Percentiles rank a stretch among this genome's conserved stretches.
These are phyloP conservation scores for Diacarnus erythraeanus DNA, from an alignment of 37 sponge, comb jelly and placozoan genomes.

Conservation along the genomic window DNA sequence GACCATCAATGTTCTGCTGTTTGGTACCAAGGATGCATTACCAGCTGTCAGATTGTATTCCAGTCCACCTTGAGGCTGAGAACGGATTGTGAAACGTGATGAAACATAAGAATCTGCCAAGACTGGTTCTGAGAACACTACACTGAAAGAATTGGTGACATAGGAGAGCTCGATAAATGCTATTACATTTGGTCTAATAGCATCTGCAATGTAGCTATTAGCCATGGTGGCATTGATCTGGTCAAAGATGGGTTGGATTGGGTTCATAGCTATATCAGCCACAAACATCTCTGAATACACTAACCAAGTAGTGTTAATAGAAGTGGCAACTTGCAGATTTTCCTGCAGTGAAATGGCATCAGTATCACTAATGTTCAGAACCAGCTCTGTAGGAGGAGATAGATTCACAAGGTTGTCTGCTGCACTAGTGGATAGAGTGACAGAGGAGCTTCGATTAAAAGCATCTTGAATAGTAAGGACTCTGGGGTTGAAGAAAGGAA, in stretches of 20 bases:
- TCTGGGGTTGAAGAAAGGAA: constrained; percentile 16
- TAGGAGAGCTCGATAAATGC: constrained; percentile 60
- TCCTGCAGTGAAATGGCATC: constrained; percentile 71
- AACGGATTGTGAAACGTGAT: constrained; percentile 43
- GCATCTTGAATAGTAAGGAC: constrained; percentile 48
- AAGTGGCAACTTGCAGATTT: constrained; percentile 67
- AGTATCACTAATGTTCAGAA: constrained; percentile 24
- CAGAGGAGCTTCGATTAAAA: constrained; percentile 18
- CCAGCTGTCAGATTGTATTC: constrained; percentile 62
- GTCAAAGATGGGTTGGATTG: constrained; percentile 31
- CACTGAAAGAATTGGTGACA: constrained; percentile 55
- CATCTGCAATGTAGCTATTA: constrained; percentile 39
- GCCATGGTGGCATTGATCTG: constrained; percentile 55
- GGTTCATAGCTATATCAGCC: constrained; percentile 57
- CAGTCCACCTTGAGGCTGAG: constrained; percentile 34
- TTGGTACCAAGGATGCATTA: constrained; percentile 18
- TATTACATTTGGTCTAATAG: constrained; percentile 53
- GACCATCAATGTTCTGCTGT: constrained; percentile 23
- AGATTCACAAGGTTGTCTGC: constrained; percentile 1
- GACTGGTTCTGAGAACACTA: constrained; percentile 79
- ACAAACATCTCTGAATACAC: constrained; percentile 45
- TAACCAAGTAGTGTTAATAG: constrained; percentile 66
- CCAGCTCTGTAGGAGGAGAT: constrained; percentile 24
- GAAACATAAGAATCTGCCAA: constrained; percentile 38
- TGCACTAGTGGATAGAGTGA: constrained; percentile 47